Base-by-base conservation (phyloP, 1,140 invertebrate genomes). In the Drosophila guanche region DNA sequence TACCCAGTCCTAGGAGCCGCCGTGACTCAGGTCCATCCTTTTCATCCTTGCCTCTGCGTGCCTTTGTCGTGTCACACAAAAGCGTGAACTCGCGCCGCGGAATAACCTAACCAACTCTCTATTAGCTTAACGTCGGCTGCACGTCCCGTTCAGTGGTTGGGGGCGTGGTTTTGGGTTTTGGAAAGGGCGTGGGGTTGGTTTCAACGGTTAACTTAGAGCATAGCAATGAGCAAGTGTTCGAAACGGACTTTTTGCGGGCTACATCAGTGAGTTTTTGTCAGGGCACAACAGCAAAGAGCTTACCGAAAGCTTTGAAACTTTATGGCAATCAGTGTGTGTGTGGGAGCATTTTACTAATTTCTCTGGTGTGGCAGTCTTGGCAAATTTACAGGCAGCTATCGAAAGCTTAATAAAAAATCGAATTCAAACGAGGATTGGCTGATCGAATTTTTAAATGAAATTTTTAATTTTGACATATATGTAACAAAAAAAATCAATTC, bases 61-160 rank as follows among this genome's bases (percentile, higher is more conserved):
- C 74, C 78, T 85, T 85, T 85, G 80, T 85, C 70, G 72, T 67
- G 62, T 66, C 76, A 66, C 59, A 85, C 80, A 85, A 85, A 85
- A 74, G 83, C 83, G 77, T 65, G 65, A 85, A 61, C 74, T 85
- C 83, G 73, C 63, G 72, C 27, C 22, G 51, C 54, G 55, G 43
- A 14, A 45, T 73, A 61, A 48, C 42, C 59, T 58, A 67, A 53
- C 43, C 52, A 59, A 53, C 67, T 73, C 37, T 42, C 47, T 37
- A 52, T 60, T 61, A 37, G 51, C 60, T 50, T 8, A 20, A 51
- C 54, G 60, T 16, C 57, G 59, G 53, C 70, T 50, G 63, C 43
- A 27, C 37, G 55, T 52, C 46, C 14, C 5, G 50, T 66, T 27
- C 51, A 5, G 10, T 29, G 48, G 47, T 43, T 16, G 22, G 29